These are phyloP conservation scores for Gavia stellata DNA, from an alignment of 2,113 vertebrate genomes.

Conservation along the genomic window DNA sequence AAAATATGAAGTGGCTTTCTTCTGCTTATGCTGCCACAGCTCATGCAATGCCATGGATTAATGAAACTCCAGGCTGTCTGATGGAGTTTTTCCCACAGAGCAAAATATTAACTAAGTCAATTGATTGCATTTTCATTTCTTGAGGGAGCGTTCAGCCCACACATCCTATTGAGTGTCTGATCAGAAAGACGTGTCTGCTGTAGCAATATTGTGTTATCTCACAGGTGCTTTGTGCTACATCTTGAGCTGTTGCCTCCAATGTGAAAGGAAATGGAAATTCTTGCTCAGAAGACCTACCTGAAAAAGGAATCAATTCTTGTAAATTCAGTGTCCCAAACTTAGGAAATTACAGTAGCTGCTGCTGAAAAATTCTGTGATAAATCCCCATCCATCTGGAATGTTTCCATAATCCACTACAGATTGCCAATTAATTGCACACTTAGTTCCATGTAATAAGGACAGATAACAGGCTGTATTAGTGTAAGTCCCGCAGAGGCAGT, in stretches of 20 bases:
- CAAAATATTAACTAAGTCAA: slow-evolving; percentile 29
- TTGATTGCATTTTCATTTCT: slow-evolving; percentile 40
- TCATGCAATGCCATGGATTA: fast-evolving
- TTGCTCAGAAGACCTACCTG: background rate
- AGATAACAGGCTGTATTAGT: slow-evolving; percentile 33
- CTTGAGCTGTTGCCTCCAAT: background rate
- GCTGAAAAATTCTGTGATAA: slow-evolving; percentile 5
- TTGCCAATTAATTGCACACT: slow-evolving; percentile 40
- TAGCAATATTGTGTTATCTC: background rate
- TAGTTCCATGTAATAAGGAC: slow-evolving; percentile 12
- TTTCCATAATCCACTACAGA: slow-evolving; percentile 43
- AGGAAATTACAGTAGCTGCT: background rate
- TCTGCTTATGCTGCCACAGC: background rate
- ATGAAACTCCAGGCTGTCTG: background rate
- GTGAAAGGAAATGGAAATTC: slow-evolving; percentile 38
- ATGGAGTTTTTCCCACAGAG: slow-evolving; percentile 14
- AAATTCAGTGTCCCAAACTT: background rate
- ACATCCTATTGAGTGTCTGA: background rate
- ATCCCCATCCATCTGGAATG: background rate
- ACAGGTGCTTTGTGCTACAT: background rate
- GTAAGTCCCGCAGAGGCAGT: background rate
- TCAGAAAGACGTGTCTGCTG: background rate
- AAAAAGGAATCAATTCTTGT: background rate
- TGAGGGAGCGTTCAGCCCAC: slow-evolving; percentile 27
- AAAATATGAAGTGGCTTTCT: background rate